These are phyloP conservation scores for Pipistrellus pipistrellus DNA, from an alignment of 2,797 vertebrate genomes.

Conservation along the genomic window DNA sequence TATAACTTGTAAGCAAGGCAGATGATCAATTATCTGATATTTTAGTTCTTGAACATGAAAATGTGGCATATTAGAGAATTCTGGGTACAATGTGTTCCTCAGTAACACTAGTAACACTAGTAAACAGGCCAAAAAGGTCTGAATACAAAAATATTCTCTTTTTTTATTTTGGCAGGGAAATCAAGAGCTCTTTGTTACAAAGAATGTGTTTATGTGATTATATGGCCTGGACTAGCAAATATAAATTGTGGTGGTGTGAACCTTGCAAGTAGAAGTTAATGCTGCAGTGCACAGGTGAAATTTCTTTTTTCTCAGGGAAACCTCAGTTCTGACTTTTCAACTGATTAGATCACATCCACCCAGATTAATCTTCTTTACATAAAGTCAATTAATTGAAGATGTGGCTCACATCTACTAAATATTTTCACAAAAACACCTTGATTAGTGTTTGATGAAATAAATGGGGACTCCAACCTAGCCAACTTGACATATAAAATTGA, in stretches of 20 bases:
- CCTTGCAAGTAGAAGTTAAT: background rate
- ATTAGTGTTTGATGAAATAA: slow-evolving; percentile 20
- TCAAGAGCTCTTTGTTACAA: background rate
- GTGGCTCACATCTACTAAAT: background rate
- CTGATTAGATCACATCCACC: background rate
- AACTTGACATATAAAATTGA: background rate
- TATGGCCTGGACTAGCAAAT: background rate
- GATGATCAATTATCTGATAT: background rate
- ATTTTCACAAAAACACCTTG: background rate
- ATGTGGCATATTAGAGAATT: background rate
- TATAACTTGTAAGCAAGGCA: background rate
- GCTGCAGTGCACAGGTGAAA: background rate
- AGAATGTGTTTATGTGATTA: background rate
- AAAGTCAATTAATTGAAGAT: slow-evolving; percentile 26
- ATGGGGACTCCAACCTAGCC: background rate
- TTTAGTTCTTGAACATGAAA: background rate
- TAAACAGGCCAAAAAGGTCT: background rate
- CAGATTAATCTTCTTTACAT: slow-evolving; percentile 14
- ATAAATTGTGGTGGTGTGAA: background rate
- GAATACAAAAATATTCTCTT: background rate
- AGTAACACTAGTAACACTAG: background rate
- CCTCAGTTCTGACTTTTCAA: background rate
- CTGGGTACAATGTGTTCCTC: background rate
- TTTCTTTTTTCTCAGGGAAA: background rate
- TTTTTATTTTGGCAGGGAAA: background rate